Conservation (phyloP, 2,888 invertebrate species). For the Phasia obesa region DNA sequence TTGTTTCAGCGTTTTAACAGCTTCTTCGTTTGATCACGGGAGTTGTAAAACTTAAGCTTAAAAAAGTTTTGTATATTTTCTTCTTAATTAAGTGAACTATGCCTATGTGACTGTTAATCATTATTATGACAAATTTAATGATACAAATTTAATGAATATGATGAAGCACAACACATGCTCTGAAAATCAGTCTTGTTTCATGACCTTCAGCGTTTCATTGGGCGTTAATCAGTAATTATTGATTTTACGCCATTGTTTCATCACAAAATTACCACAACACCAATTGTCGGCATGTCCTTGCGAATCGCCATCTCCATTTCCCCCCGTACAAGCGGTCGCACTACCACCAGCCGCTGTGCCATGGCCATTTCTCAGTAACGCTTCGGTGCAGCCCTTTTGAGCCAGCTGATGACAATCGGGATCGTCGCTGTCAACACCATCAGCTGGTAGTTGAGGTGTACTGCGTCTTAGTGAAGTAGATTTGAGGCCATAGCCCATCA, state of each 20-base stretch:
- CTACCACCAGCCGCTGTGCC: slow-evolving; percentile 12
- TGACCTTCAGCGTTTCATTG: slow-evolving; percentile 62
- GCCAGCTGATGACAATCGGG: slow-evolving; percentile 56
- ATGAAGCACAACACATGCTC: slow-evolving; percentile 55
- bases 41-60: slow-evolving; percentile 20
- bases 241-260: slow-evolving; percentile 89
- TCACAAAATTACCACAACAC: slow-evolving; percentile 91
- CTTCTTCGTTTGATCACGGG: slow-evolving; percentile 45
- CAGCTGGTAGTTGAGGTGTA: slow-evolving; percentile 80
- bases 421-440: slow-evolving; percentile 69
- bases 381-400: slow-evolving; percentile 70
- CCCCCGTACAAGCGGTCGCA: slow-evolving; percentile 33
- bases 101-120: slow-evolving; percentile 18
- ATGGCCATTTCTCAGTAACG: slow-evolving; percentile 70
- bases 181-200: slow-evolving; percentile 66
- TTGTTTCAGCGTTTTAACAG: slow-evolving; percentile 67
- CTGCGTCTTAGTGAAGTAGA: slow-evolving; percentile 80
- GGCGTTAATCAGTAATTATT: slow-evolving; percentile 85
- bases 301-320: slow-evolving; percentile 75
- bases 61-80: slow-evolving; percentile 21
- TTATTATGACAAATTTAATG: slow-evolving; percentile 19
- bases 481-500: slow-evolving; percentile 77
- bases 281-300: slow-evolving; percentile 83
- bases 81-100: slow-evolving; percentile 7
- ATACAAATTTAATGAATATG: slow-evolving; percentile 34